These are phyloP conservation scores for Diploscapter pachys DNA, from an alignment of 1,140 invertebrate genomes.

Conservation along the genomic window DNA sequence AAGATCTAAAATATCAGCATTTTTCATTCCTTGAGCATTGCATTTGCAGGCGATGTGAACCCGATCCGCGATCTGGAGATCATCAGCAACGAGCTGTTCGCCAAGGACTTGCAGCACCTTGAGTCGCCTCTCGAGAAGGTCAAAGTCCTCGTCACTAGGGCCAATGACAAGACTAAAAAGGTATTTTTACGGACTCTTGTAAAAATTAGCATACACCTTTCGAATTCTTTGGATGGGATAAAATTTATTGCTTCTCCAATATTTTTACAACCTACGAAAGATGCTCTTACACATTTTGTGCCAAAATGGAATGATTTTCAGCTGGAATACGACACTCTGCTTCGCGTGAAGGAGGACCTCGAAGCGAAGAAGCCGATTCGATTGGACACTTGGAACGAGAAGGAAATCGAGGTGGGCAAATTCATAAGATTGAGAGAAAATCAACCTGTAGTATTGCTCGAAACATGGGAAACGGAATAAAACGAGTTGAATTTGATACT, in stretches of 20 bases:
- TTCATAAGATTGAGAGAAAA: too few relatives aligned
- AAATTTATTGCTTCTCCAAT: too few relatives aligned
- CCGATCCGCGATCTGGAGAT: slow-evolving; percentile 93
- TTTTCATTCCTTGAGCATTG: too few relatives aligned
- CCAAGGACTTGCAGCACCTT: slow-evolving; percentile 85
- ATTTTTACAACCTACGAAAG: too few relatives aligned
- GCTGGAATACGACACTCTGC: slow-evolving; percentile 70
- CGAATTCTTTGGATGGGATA: too few relatives aligned
- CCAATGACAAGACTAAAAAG: slow-evolving; percentile 93
- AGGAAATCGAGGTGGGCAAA: slow-evolving; percentile 77
- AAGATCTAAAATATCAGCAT: too few relatives aligned
- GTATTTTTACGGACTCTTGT: slow-evolving; percentile 70
- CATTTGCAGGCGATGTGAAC: slow-evolving; percentile 71
- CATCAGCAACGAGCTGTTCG: slow-evolving; percentile 85
- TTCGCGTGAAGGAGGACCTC: slow-evolving; percentile 80
- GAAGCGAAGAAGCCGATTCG: slow-evolving; percentile 89
- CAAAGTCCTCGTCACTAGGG: slow-evolving; percentile 79
- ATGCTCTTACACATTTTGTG: not conserved
- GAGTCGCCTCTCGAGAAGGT: slow-evolving; percentile 77
- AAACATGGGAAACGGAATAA: too few relatives aligned
- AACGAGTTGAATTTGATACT: too few relatives aligned
- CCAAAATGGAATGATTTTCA: not conserved
- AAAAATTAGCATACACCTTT: too few relatives aligned
- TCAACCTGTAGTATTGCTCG: too few relatives aligned
- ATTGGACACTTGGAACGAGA: slow-evolving; percentile 84